Base-by-base conservation (phyloP, 1,140 invertebrate species). In the Xylocopa sonorina region DNA sequence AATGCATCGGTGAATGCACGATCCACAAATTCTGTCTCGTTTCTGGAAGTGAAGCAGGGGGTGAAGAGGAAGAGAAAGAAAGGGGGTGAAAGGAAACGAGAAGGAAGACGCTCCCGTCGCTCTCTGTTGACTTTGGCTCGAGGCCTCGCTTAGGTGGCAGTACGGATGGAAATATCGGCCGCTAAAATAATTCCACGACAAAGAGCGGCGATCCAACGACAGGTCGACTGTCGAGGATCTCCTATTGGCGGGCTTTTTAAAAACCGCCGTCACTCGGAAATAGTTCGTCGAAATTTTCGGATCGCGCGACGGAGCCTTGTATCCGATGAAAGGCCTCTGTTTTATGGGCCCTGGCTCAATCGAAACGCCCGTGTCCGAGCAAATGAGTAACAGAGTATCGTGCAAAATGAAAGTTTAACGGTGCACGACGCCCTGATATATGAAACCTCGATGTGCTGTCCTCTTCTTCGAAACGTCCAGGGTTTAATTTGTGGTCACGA, bases 81-180 rank as follows among this genome's bases (percentile, higher is more conserved):
- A 77, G 29, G 29, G 73, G 60, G 9, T 55, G 72, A 66, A 58
- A 68, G 63, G 76, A 66, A 66, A 57, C 63, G 62, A 80, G 66
- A 29, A 53, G 68, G 66, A 77, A 57, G 48, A 60, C 51, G 60
- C 60, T 29, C n/a, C n/a, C n/a, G n/a, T n/a, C 55, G 68, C 10
- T 71, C 73, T 29, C n/a, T 90, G 90, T 91, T 91, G 89, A 89
- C 75, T 88, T 90, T 91, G 90, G 89, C 90, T 80, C 78, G 78
- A 50, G 74, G 84, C 88, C 87, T 74, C 75, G 75, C 74, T 85
- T 85, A 78, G 83, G 80, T 82, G 73, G 78, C 80, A 73, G 88
- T 81, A 88, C 80, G 88, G 88, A 90, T 91, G 88, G 88, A 89
- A 91, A 91, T 90, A 90, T 91, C 88, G 90, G 86, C 83, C 80